These are phyloP conservation scores for Sarcoramphus papa DNA, from an alignment of 2,797 vertebrate genomes.

Conservation along the genomic window DNA sequence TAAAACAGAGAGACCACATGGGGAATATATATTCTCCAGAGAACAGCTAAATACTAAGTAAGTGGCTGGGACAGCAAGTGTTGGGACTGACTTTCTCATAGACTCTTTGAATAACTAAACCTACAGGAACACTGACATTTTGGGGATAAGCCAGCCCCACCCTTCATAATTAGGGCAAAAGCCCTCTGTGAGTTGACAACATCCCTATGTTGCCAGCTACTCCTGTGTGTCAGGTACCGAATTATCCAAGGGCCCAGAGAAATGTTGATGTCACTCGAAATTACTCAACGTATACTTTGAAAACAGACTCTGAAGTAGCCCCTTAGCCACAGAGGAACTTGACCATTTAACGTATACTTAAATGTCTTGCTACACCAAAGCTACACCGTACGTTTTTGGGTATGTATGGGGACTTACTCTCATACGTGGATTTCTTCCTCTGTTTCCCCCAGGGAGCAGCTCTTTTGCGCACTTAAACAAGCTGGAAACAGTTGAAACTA, in stretches of 20 bases:
- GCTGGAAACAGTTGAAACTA: slow-evolving; percentile 41
- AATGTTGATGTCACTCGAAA: background rate
- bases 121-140: background rate
- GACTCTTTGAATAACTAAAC: background rate
- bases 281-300: background rate
- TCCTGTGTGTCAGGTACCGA: background rate
- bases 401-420: background rate
- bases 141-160: background rate
- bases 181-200: background rate
- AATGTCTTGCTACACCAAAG: background rate
- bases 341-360: background rate
- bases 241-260: background rate
- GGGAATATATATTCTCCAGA: background rate
- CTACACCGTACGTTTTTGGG: background rate
- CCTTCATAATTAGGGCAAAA: slow-evolving; percentile 7
- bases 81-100: background rate
- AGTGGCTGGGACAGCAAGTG: background rate
- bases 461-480: slow-evolving; percentile 12
- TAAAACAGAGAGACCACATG: background rate
- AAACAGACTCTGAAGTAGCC: background rate
- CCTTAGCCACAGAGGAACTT: background rate
- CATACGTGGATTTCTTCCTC: background rate
- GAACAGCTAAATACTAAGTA: background rate
- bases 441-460: background rate
- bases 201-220: background rate